phyloP scores from a whole-genome alignment of 2,797 vertebrate species.

The Trachops cirrhosus region DNA sequence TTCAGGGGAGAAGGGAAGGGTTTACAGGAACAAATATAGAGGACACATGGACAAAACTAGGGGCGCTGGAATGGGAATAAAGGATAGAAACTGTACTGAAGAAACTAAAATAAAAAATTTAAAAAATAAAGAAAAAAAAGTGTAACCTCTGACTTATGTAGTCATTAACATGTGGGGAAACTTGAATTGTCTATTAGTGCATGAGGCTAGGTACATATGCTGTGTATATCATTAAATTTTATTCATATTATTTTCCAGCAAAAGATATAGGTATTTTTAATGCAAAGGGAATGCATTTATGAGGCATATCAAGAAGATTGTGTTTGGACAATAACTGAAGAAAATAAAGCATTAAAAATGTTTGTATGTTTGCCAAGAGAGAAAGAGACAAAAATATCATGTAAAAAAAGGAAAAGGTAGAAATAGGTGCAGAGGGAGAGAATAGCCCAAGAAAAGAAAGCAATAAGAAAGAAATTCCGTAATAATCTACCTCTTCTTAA shows the following conservation, averaged over 20 bases:
- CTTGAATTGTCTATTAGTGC: neutral
- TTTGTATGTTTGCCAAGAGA: conserved; percentile 19
- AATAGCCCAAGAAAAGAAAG: neutral
- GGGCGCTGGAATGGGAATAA: too few species aligned
- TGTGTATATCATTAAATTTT: neutral
- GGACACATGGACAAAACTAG: too few species aligned
- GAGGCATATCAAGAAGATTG: neutral
- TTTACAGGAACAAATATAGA: too few species aligned
- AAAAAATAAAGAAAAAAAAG: too few species aligned
- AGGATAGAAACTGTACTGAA: too few species aligned
- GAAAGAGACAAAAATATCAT: conserved; percentile 27
- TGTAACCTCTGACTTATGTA: neutral
- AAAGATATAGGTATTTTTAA: neutral
- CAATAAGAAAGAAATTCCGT: neutral
- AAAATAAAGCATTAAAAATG: conserved; percentile 38
- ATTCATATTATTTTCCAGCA: neutral
- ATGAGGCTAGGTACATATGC: neutral
- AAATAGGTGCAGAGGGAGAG: neutral
- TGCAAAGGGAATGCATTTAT: neutral
- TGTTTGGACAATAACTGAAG: conserved; percentile 25
- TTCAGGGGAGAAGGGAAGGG: too few species aligned
- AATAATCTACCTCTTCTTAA: neutral
- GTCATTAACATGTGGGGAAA: neutral
- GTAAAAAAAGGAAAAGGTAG: neutral
- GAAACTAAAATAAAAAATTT: too few species aligned